Evolutionary conservation across 1,140 invertebrate species (phyloP), one percentile per base, ranked within the genome.

Genomic region (Drosophila quadrilineata): DNA sequence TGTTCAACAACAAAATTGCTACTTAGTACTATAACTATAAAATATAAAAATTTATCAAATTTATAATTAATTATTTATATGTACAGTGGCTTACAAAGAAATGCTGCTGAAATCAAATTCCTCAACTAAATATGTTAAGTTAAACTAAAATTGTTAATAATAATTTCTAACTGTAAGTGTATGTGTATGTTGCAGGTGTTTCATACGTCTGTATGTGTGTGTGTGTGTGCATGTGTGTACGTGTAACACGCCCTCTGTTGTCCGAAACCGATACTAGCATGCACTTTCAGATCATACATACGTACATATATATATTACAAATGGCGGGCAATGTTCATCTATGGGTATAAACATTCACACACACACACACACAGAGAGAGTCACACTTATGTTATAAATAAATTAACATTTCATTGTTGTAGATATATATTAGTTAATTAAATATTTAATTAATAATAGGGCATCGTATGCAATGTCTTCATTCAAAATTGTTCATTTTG

Each of bases 381-480:
- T n/a, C 17, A n/a, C 45, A 1, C 16, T 6, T 36, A 52, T 45
- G 50, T 65, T 79, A 79, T 67, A 80, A 80, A 79, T 80, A 79
- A 79, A 71, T 80, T 75, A 79, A 79, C 75, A 79, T 70, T 79
- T 74, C 29, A 31, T 54, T 63, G 36, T 73, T 36, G 33, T n/a
- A 28, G 33, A 2, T 33, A 41, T 33, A 16, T 19, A 28, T 21
- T 35, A 41, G 28, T 76, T 33, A 52, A 41, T 56, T 48, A 40
- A 14, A 24, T 48, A 33, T 52, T 41, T 64, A 43, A 45, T 58
- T 41, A 35, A 41, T 59, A 65, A 45, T 65, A 59, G 63, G 63
- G 63, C 56, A 60, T 59, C 56, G 63, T 59, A 62, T 80, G 71
- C 65, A 84, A n/a, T 82, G 77, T 85, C 77, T 82, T 84, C 77